Evolutionary conservation across 2,113 vertebrate genomes (phyloP), one percentile per base, ranked within the genome.

Genomic region (Crocuta crocuta): DNA sequence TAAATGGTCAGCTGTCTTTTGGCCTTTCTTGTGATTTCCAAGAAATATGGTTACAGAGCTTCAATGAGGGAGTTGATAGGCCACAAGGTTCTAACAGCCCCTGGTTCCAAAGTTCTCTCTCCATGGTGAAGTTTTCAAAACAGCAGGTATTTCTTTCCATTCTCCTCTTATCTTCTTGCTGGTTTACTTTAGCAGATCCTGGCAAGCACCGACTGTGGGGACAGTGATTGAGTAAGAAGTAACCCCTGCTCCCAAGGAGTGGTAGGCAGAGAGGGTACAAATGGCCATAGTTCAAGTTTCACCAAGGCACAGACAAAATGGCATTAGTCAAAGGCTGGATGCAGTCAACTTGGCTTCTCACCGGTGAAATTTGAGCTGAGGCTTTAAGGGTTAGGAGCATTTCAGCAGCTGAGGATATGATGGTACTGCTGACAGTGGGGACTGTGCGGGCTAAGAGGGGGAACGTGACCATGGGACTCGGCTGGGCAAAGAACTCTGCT

Each of bases 101-200:
- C 35, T 82, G 50, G 88, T 73, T 92, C 78, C 94, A 96, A 87
- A 98, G 93, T 89, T 90, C 84, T 84, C 65, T 92, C 85, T 96
- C 95, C 89, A 43, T 91, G 88, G 93, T 76, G 88, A 94, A 43
- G 65, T 89, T 96, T 92, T 55, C 89, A 78, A 85, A 92, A 93
- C 61, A 94, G 16, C 48, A 53, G 74, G 7, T 65, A 7, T 33
- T 83, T 87, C 35, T 73, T 78, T 73, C 43, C 78, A 16, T 13
- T 65, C 65, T 80, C 65, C 50, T 93, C 80, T 94, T 92, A 94
- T 66, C 93, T 94, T 68, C 87, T 76, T 91, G 66, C 23, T 50
- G 10, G 50, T 95, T 96, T 80, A 35, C 85, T 95, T 87, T 39
- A 91, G 91, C 86, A 94, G 11, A 48, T 82, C 55, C 83, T 70